Evolutionary conservation across 2,113 vertebrate species (phyloP).

Genomic region (Atrichornis clamosus): DNA sequence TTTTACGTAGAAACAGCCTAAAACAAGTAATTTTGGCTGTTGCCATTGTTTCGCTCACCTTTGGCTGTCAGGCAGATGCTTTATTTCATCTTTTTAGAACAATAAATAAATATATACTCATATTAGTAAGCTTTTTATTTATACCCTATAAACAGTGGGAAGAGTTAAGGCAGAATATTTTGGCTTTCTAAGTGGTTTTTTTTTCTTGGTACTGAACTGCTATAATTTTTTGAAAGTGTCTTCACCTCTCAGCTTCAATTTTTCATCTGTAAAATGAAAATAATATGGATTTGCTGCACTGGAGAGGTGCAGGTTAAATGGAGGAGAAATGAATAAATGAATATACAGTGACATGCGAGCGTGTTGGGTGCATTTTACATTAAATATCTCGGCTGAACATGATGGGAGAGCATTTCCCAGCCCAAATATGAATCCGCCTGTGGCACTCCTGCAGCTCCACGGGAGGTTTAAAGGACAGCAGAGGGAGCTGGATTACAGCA

Average conservation of each 20-base stretch:
- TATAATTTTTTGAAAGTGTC: background rate
- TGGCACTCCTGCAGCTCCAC: background rate
- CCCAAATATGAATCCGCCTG: background rate
- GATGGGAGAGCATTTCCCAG: background rate
- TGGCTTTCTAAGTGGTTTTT: background rate
- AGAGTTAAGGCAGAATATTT: background rate
- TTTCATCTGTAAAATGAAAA: background rate
- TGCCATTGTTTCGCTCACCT: background rate
- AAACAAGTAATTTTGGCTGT: accelerated
- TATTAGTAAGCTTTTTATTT: background rate
- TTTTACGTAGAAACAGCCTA: background rate
- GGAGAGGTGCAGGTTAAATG: background rate
- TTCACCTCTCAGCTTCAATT: background rate
- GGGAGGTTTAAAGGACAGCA: background rate
- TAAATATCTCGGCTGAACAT: background rate
- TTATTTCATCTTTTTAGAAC: background rate
- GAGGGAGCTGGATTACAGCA: slow-evolving; percentile 5
- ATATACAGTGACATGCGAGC: background rate
- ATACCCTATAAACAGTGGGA: background rate
- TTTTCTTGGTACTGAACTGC: background rate
- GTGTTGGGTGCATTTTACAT: background rate
- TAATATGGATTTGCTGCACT: background rate
- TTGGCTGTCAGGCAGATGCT: background rate
- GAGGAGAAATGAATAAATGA: background rate
- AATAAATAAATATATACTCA: background rate